phyloP scores from a whole-genome alignment of 2,113 vertebrate species.

The Saccopteryx leptura region DNA sequence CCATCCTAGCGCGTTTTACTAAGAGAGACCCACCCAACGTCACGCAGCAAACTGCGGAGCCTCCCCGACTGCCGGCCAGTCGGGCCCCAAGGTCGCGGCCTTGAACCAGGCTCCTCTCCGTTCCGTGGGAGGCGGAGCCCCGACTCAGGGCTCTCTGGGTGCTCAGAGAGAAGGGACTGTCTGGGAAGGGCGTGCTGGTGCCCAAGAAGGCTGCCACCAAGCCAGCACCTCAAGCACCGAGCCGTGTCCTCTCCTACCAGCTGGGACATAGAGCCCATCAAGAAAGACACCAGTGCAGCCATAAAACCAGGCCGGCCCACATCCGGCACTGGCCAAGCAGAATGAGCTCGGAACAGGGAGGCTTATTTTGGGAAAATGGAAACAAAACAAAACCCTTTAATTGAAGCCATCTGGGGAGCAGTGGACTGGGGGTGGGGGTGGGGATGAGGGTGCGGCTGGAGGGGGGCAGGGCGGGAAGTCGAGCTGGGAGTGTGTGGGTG shows the following conservation, averaged over 20 bases:
- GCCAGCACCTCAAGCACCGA: background rate
- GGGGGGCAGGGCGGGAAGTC: background rate
- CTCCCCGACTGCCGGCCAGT: background rate
- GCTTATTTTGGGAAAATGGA: slow-evolving; percentile 82
- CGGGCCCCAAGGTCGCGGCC: background rate
- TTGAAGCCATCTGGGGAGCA: slow-evolving; percentile 81
- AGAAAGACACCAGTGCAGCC: background rate
- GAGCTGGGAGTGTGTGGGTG: background rate
- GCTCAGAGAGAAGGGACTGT: background rate
- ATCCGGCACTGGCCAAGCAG: slow-evolving; percentile 53
- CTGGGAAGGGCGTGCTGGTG: too few species aligned
- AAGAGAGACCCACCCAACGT: fast-evolving
- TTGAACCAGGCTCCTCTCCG: fast-evolving
- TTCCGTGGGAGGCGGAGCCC: too few species aligned
- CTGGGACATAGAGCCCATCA: slow-evolving; percentile 37
- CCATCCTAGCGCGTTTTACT: fast-evolving
- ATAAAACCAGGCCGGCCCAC: slow-evolving; percentile 19
- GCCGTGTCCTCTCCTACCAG: background rate
- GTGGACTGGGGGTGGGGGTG: background rate
- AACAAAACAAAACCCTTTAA: slow-evolving; percentile 81
- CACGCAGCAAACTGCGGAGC: background rate
- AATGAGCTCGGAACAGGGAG: background rate
- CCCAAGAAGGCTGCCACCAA: background rate
- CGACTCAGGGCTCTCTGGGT: background rate
- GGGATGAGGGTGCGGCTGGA: background rate